Evolutionary conservation across 2,888 invertebrate species (phyloP), one percentile per base, ranked within the genome.

Genomic region (Caenorhabditis parvicauda): DNA sequence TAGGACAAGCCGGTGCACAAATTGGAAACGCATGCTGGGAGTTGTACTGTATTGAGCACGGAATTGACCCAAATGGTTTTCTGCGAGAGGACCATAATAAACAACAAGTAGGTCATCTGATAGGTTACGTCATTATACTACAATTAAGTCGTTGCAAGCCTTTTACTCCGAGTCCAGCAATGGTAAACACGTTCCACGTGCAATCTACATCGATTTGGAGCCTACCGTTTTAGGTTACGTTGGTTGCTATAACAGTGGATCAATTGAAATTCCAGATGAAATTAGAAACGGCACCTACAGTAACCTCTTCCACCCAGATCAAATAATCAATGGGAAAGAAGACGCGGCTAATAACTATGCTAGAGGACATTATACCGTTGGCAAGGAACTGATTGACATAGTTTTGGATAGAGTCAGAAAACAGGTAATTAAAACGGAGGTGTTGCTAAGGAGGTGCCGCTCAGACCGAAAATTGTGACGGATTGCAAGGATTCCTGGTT

Each of bases 341-440:
- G 93, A 93, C 39, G 93, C 94, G 38, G 94, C 94, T 74, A 94
- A 95, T 85, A 94, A 94, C 86, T 94, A 94, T 75, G 94, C 94
- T 58, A 88, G 94, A 79, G 94, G 94, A 58, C 94, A 94, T 85
- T 95, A 94, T 87, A 94, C 93, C 70, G 90, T 94, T 81, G 94
- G 77, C 35, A 77, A 75, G 38, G 82, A 70, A 79, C 81, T 89
- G 65, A 87, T 90, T 45, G 87, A 87, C 44, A 86, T 64, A 6
- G 68, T 68, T 19, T 41, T 91, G 67, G 89, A 91, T 78, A 75
- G 89, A 38, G 84, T 90, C 58, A 88, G 91, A 72, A 90, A 69
- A 27, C 72, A 65, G 54, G 55, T 55, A 19, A 9, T 19, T 27
- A 25, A 21, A 25, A 39, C 4, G n/a, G 3, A 27, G 32, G 14